These are phyloP conservation scores for Autographa gamma DNA, from an alignment of 2,888 invertebrate species.

Conservation along the genomic window DNA sequence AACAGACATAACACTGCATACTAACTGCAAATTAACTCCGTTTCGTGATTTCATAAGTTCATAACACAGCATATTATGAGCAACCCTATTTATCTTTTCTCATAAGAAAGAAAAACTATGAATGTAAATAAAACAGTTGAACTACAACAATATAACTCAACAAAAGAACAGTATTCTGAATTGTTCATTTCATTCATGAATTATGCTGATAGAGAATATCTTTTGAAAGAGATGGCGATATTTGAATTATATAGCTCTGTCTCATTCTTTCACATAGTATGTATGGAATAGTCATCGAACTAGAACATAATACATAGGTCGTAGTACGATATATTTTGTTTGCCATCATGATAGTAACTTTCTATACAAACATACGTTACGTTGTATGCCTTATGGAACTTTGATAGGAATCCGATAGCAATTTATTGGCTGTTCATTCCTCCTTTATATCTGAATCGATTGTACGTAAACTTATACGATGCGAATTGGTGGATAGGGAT, in stretches of 20 bases:
- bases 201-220: neutral
- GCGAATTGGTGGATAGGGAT: constrained; percentile 8
- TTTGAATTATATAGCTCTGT: neutral
- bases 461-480: constrained; percentile 19
- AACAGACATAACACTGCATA: neutral
- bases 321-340: constrained; percentile 18
- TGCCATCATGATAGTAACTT: neutral
- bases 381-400: constrained; percentile 21
- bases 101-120: constrained; percentile 6
- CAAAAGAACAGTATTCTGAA: constrained; percentile 5
- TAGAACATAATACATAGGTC: neutral
- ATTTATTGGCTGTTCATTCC: constrained; percentile 23
- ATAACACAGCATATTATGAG: constrained; percentile 16
- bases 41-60: constrained; percentile 16
- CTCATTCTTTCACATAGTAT: too few species aligned
- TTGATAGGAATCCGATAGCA: constrained; percentile 23
- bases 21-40: neutral
- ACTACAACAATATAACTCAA: constrained; percentile 33
- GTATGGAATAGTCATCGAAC: too few species aligned
- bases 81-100: neutral
- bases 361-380: constrained; percentile 21
- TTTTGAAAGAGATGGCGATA: neutral
- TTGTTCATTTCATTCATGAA: neutral
- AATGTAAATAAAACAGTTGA: constrained; percentile 17
- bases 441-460: constrained; percentile 14